phyloP scores from a whole-genome alignment of 1,140 invertebrate species.

The Meteorus sp. region DNA sequence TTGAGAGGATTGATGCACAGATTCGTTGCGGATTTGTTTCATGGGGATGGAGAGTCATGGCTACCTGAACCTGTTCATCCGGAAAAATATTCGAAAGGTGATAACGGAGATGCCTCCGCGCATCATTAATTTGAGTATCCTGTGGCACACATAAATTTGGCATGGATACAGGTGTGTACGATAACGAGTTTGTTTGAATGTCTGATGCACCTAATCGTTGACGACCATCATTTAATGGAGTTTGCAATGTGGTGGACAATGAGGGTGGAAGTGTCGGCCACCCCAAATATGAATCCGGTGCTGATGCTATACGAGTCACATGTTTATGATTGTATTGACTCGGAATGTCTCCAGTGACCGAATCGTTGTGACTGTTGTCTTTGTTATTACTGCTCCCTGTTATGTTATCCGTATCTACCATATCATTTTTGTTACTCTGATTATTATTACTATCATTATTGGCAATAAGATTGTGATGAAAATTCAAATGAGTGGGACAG shows the following conservation, averaged over 20 bases:
- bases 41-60: conserved; percentile 82
- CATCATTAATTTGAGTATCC: conserved; percentile 64
- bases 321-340: conserved; percentile 54
- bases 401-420: conserved; percentile 46
- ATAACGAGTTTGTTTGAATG: conserved; percentile 65
- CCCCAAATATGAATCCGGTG: conserved; percentile 68
- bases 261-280: conserved; percentile 50
- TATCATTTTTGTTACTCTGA: background rate
- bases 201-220: conserved; percentile 65
- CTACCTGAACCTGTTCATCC: conserved; percentile 81
- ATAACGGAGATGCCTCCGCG: conserved; percentile 76
- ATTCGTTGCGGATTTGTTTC: conserved; percentile 87
- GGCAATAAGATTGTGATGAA: conserved; percentile 43
- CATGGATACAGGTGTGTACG: conserved; percentile 40
- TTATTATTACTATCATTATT: conserved; percentile 14
- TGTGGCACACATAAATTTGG: conserved; percentile 54
- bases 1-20: conserved; percentile 80
- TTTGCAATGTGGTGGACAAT: conserved; percentile 42
- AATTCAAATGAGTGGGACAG: conserved; percentile 38
- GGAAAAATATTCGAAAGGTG: conserved; percentile 87
- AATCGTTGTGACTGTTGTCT: background rate
- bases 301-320: conserved; percentile 77
- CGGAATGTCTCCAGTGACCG: conserved; percentile 50
- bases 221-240: conserved; percentile 35
- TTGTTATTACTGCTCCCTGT: background rate